Conservation (phyloP, 2,113 vertebrate species). For the Pollimyrus isidori region DNA sequence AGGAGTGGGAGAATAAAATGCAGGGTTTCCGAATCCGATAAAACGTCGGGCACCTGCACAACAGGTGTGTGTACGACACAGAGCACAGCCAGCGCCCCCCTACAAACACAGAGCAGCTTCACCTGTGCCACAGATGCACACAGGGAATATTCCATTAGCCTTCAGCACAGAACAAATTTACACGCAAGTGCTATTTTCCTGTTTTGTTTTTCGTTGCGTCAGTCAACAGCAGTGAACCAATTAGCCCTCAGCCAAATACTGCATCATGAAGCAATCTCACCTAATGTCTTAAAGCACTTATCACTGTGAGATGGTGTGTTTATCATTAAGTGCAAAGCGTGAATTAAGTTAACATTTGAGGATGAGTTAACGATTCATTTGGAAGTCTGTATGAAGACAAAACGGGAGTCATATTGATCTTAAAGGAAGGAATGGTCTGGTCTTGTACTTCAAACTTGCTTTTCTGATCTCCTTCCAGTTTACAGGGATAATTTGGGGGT, state of each 20-base stretch:
- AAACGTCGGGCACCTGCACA: neutral
- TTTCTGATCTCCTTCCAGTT: neutral
- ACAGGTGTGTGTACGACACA: neutral
- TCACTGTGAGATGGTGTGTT: neutral
- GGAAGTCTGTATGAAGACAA: neutral
- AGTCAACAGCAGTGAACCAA: neutral
- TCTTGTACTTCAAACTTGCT: neutral
- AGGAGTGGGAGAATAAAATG: neutral
- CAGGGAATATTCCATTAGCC: neutral
- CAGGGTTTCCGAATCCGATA: neutral
- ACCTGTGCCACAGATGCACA: neutral
- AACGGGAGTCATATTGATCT: neutral
- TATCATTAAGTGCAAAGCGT: neutral
- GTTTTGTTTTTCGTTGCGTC: neutral
- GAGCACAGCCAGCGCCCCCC: neutral
- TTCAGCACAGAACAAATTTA: neutral
- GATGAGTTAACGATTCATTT: neutral
- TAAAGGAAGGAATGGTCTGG: neutral
- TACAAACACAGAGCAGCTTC: neutral
- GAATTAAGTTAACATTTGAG: neutral
- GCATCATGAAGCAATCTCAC: neutral
- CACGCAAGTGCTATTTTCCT: neutral
- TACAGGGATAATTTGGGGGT: no score
- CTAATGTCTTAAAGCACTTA: neutral
- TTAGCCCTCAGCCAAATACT: neutral